These are phyloP conservation scores for Drosophila acutilabella DNA, from an alignment of 2,888 invertebrate species.

Conservation along the genomic window DNA sequence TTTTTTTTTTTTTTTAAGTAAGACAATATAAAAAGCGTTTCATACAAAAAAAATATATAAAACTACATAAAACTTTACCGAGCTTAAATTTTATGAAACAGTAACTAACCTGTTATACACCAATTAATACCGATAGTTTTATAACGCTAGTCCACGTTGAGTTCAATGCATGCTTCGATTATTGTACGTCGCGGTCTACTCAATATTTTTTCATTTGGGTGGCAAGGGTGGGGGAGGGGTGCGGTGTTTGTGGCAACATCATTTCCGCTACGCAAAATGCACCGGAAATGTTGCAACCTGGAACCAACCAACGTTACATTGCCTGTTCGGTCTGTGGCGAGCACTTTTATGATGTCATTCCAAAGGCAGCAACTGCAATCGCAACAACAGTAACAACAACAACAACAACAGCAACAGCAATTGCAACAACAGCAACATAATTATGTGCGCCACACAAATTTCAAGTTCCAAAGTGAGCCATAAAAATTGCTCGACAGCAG, in stretches of 20 bases:
- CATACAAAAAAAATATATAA: too few species aligned
- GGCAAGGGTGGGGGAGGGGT: background rate
- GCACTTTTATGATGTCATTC: conserved; percentile 73
- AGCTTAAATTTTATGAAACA: too few species aligned
- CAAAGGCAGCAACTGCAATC: conserved; percentile 25
- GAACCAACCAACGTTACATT: conserved; percentile 3
- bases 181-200: conserved; percentile 2
- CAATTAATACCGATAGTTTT: background rate
- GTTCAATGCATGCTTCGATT: conserved; percentile 31
- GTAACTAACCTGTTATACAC: too few species aligned
- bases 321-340: conserved; percentile 17
- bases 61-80: too few species aligned
- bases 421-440: conserved; percentile 59
- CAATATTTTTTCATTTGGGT: background rate
- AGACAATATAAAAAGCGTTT: too few species aligned
- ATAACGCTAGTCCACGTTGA: conserved; percentile 6
- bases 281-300: conserved; percentile 70
- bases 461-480: conserved; percentile 53
- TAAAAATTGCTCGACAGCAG: conserved; percentile 64
- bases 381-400: conserved; percentile 29
- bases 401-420: conserved; percentile 44
- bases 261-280: conserved; percentile 77
- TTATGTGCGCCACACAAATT: conserved; percentile 48
- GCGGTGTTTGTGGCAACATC: conserved; percentile 36
- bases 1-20: too few species aligned